Conservation (phyloP, 2,797 vertebrate genomes). For the Vultur gryphus region DNA sequence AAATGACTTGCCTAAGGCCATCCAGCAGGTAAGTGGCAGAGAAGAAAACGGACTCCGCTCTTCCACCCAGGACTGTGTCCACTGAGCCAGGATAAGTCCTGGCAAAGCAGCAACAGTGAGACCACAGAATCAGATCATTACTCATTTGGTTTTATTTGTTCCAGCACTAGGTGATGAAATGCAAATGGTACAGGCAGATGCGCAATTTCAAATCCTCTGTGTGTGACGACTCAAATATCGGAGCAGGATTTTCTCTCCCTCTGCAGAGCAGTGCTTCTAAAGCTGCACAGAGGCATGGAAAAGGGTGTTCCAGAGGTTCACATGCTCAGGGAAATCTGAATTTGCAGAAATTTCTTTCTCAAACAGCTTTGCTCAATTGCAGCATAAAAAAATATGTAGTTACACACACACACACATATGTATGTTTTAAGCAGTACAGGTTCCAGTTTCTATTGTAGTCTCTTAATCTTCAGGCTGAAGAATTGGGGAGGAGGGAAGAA, state of each 20-base stretch:
- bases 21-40: constrained; percentile 21
- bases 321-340: background rate
- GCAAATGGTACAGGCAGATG: constrained; percentile 52
- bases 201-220: background rate
- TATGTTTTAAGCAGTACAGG: background rate
- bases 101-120: background rate
- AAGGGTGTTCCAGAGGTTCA: background rate
- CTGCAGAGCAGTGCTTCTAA: background rate
- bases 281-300: background rate
- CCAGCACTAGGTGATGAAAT: constrained; percentile 45
- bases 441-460: background rate
- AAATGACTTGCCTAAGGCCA: background rate
- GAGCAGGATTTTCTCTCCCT: background rate
- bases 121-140: constrained; percentile 19
- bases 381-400: background rate
- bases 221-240: background rate
- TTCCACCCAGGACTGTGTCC: background rate
- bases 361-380: background rate
- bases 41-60: background rate
- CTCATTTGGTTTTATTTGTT: constrained; percentile 46
- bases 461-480: background rate
- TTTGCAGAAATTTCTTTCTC: background rate
- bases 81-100: constrained; percentile 33
- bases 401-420: background rate
- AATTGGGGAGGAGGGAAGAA: background rate